Evolutionary conservation across 2,888 invertebrate genomes (phyloP), one percentile per base, ranked within the genome.

Genomic region (Oconnorella tubifera): DNA sequence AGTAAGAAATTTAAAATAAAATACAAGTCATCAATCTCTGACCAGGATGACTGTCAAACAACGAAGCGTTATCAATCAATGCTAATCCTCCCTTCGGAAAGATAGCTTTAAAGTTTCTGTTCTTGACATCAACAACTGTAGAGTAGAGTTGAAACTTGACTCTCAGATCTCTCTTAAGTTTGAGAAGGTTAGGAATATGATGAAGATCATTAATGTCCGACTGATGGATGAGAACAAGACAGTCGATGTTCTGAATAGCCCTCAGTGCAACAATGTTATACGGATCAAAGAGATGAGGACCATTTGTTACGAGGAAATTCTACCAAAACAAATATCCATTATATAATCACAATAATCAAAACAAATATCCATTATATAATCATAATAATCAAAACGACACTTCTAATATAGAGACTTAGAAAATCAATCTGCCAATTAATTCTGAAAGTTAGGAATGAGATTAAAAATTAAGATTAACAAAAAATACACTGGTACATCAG

Each of bases 221-320:
- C 19, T 56, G n/a, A 49, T 67, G 66, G 6, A 70, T 31, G 23
- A 70, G 56, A 19, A 70, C 67, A 40, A 66, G 58, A 25, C 64
- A 63, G 33, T 67, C 63, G 14, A 62, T 56, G 27, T 58, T 57
- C 4, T 31, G 33, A 25, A 63, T 10, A 3, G 56, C 48, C 19
- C 59, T 48, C 33, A 69, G 59, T 23, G 59, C 28, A 0, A 19
- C 29, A 27, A 68, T 56, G 61, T 68, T 68, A 57, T 50, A 67
- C 23, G 70, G 70, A 33, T 70, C 70, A 48, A 70, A 69, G 10
- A 51, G 14, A 29, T 59, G 56, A 1, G 70, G 66, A 1, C 70
- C 70, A 28, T 62, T 62, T 57, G 63, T 67, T 3, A 28, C 32
- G 40, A 70, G 51, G 61, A 67, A 70, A 14, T 55, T 31, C 70